Percentiles rank a stretch among this genome's conserved stretches.
phyloP scores from a whole-genome alignment of 35 echinoderm and acorn worm species.

The Apostichopus japonicus region DNA sequence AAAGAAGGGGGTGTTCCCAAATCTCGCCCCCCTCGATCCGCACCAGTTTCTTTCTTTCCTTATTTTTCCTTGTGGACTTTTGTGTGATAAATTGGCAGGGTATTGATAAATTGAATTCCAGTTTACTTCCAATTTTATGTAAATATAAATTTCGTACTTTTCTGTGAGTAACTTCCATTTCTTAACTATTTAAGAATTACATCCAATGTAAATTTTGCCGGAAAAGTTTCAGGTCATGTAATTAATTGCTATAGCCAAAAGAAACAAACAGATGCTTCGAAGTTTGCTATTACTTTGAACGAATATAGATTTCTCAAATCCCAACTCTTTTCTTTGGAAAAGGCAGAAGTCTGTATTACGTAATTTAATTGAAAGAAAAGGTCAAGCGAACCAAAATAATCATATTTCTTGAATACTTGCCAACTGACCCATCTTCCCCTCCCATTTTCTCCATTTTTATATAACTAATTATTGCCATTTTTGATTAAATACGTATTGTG shows the following conservation, averaged over 20 bases:
- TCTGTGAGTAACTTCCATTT: not conserved
- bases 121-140: slow-evolving; percentile 30
- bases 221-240: too few relatives aligned
- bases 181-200: not conserved
- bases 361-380: too few relatives aligned
- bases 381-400: too few relatives aligned
- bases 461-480: too few relatives aligned
- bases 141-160: slow-evolving; percentile 42
- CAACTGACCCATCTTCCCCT: too few relatives aligned
- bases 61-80: not conserved
- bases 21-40: too few relatives aligned
- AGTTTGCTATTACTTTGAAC: not conserved
- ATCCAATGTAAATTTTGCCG: not conserved
- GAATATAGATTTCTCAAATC: not conserved
- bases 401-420: too few relatives aligned
- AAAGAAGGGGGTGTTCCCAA: too few relatives aligned
- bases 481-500: too few relatives aligned
- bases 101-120: not conserved
- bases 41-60: not conserved
- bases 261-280: not conserved
- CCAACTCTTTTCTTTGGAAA: too few relatives aligned
- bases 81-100: not conserved
- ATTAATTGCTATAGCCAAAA: too few relatives aligned
- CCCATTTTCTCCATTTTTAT: too few relatives aligned
- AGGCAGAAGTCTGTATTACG: not conserved